Percentiles rank a stretch among this genome's conserved stretches.
Evolutionary conservation across 2,797 vertebrate genomes (phyloP).

Genomic region (Triplophysa yarkandensis): DNA sequence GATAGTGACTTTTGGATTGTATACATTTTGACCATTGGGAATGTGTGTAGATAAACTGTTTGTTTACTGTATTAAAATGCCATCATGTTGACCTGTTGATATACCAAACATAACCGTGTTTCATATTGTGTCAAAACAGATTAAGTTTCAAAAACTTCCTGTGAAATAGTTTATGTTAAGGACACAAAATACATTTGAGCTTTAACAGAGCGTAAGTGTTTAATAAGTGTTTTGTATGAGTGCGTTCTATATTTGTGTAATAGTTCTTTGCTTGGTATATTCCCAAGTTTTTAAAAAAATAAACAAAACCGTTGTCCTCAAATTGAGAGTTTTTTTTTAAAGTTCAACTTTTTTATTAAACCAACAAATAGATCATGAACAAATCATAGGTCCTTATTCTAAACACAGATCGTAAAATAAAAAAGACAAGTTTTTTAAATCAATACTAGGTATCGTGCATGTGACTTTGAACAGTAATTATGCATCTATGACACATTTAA

Average conservation of each 20-base stretch:
- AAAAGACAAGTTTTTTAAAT: not conserved
- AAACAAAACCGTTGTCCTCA: constrained; percentile 16
- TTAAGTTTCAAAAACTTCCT: not conserved
- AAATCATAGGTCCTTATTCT: constrained; percentile 18
- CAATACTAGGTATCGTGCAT: not conserved
- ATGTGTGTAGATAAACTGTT: constrained; percentile 3
- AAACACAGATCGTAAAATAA: constrained; percentile 12
- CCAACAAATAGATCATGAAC: constrained; percentile 19
- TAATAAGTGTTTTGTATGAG: constrained; percentile 9
- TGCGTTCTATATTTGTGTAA: constrained; percentile 20
- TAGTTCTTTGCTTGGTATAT: not conserved
- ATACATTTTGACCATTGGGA: not conserved
- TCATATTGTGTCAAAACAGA: not conserved
- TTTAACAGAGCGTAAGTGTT: too few species aligned
- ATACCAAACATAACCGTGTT: not conserved
- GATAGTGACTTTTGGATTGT: not conserved
- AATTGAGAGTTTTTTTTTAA: not conserved
- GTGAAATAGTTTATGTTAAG: constrained; percentile 19
- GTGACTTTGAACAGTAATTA: not conserved
- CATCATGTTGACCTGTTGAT: not conserved
- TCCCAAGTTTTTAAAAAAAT: constrained; percentile 9
- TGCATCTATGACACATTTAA: not conserved
- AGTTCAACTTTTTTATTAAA: constrained; percentile 33
- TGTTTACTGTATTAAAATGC: constrained; percentile 4
- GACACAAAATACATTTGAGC: not conserved